These are phyloP conservation scores for Suricata suricatta DNA, from an alignment of 2,113 vertebrate species.

Conservation along the genomic window DNA sequence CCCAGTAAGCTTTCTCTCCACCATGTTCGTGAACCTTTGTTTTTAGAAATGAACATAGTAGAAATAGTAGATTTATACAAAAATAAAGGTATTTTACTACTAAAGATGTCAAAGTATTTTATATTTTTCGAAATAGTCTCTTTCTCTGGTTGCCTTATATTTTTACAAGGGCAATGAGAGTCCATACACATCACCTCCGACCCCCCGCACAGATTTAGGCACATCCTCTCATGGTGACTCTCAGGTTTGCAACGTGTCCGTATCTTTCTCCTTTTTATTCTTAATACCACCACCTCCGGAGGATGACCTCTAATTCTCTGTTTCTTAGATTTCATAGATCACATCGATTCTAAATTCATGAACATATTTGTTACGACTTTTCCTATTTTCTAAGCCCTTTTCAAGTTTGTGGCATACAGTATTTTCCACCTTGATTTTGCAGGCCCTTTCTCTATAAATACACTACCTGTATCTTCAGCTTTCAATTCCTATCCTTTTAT, in stretches of 20 bases:
- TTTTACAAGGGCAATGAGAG: not conserved
- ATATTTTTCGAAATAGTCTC: not conserved
- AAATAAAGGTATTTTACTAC: not conserved
- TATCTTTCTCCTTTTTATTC: not conserved
- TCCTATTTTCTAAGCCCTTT: not conserved
- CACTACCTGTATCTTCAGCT: not conserved
- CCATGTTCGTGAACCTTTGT: not conserved
- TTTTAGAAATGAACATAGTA: not conserved
- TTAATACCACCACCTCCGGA: not conserved
- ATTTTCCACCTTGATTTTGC: not conserved
- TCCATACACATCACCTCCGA: not conserved
- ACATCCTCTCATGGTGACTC: not conserved
- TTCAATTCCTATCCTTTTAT: not conserved
- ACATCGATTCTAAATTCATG: not conserved
- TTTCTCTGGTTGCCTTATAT: not conserved
- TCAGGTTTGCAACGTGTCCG: not conserved
- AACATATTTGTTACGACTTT: not conserved
- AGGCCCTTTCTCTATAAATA: not conserved
- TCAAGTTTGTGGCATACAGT: not conserved
- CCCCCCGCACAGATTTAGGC: accelerated
- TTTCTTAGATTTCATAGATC: not conserved
- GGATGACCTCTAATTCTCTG: not conserved
- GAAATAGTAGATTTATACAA: not conserved
- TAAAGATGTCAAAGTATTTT: not conserved
- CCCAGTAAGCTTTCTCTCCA: not conserved